Conservation (phyloP, 2,113 vertebrate species). For the Pteropus alecto region DNA sequence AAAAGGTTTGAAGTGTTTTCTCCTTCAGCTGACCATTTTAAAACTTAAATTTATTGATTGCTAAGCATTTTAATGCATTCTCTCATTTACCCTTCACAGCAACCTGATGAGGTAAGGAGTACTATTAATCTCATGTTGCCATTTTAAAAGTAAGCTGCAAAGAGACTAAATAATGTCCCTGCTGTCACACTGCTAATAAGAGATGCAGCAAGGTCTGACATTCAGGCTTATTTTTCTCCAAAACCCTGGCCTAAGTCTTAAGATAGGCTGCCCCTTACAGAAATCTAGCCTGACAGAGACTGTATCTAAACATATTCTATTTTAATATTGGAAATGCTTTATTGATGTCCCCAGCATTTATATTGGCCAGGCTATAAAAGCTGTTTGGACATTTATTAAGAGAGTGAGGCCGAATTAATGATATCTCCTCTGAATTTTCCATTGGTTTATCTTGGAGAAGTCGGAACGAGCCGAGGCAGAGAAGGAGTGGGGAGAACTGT, state of each 20-base stretch:
- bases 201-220: not conserved
- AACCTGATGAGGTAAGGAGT: not conserved
- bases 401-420: not conserved
- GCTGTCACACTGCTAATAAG: not conserved
- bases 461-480: not conserved
- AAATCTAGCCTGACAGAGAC: not conserved
- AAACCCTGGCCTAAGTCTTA: not conserved
- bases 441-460: not conserved
- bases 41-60: conserved; percentile 42
- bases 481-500: not conserved
- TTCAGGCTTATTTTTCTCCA: not conserved
- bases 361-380: not conserved
- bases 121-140: not conserved
- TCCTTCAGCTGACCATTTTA: conserved; percentile 20
- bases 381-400: not conserved
- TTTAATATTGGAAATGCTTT: not conserved
- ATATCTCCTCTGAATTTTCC: not conserved
- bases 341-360: not conserved
- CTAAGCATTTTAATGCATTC: not conserved
- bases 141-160: conserved; percentile 2
- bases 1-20: conserved; percentile 27
- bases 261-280: not conserved
- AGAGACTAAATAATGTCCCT: not conserved
- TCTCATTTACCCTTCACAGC: not conserved
- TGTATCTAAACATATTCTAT: not conserved